A percentile compares a stretch with the other conserved stretches of the same genome.
These are phyloP conservation scores for Edolisoma coerulescens DNA, from an alignment of 2,113 vertebrate species.

Conservation along the genomic window DNA sequence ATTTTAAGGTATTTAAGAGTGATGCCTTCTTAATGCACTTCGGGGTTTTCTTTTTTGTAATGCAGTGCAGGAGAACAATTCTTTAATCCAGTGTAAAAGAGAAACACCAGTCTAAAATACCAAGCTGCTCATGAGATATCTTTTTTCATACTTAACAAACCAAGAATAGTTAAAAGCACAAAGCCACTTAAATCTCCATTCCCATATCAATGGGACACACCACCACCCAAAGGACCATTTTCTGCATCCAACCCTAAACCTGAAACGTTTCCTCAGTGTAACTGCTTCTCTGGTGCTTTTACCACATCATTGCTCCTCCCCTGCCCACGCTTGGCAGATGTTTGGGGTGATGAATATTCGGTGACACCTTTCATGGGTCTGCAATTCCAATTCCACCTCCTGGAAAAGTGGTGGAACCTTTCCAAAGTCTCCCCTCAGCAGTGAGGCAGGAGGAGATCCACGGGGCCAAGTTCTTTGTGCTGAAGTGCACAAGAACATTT, in stretches of 20 bases:
- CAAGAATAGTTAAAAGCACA: neutral
- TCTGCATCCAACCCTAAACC: neutral
- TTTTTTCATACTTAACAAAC: neutral
- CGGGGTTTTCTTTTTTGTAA: neutral
- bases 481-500: neutral
- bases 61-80: neutral
- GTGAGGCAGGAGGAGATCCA: neutral
- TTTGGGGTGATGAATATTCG: neutral
- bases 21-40: neutral
- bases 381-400: neutral
- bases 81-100: neutral
- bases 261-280: neutral
- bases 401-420: neutral
- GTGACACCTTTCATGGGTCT: neutral
- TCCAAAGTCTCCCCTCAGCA: neutral
- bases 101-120: neutral
- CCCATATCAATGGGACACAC: neutral
- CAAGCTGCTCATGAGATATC: neutral
- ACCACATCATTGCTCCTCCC: neutral
- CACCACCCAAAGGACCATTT: neutral
- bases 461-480: neutral
- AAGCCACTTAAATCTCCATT: neutral
- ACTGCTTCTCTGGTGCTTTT: neutral
- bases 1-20: neutral
- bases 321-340: neutral